Conservation (phyloP, 2,113 vertebrate species). For the Rhagologus leucostigma region DNA sequence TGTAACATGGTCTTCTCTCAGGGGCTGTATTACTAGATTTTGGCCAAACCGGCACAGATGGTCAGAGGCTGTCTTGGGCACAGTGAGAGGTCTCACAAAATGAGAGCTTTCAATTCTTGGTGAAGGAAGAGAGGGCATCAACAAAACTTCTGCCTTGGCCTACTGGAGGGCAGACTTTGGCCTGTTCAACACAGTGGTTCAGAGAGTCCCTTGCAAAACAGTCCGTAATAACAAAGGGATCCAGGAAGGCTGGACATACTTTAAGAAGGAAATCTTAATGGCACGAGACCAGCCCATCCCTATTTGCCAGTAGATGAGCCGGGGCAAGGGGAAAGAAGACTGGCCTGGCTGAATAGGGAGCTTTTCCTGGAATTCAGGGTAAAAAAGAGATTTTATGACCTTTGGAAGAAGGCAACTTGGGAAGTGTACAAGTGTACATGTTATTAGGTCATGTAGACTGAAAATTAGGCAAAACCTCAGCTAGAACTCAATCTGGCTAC, state of each 20-base stretch:
- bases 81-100: background rate
- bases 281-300: background rate
- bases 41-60: no score
- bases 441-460: background rate
- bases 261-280: background rate
- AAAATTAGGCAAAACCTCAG: background rate
- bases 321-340: background rate
- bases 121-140: background rate
- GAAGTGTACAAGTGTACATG: background rate
- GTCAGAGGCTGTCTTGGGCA: background rate
- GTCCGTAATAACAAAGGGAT: background rate
- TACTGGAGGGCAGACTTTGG: background rate
- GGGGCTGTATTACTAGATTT: no score
- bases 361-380: background rate
- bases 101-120: background rate
- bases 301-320: fast-evolving
- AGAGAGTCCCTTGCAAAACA: background rate
- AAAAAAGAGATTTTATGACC: background rate
- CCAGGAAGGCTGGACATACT: background rate
- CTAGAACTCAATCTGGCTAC: background rate
- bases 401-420: background rate
- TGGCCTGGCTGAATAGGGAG: background rate
- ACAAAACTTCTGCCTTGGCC: background rate
- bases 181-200: background rate
- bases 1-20: no score